A percentile compares a stretch with the other conserved stretches of the same genome.
phyloP scores from a whole-genome alignment of 2,113 vertebrate species.

The Raja brachyura region DNA sequence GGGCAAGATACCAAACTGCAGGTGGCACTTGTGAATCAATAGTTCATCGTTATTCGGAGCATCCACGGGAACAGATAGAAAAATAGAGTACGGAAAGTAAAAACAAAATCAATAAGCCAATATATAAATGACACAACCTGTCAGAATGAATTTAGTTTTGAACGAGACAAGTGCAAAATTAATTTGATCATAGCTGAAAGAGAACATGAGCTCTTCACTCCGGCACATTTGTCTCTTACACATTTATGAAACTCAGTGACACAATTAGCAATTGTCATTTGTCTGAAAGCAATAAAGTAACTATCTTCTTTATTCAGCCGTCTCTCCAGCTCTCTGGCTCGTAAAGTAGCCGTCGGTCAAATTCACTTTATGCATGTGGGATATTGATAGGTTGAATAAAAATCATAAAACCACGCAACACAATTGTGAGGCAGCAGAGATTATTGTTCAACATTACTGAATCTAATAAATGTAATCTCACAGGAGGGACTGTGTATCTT shows the following conservation, averaged over 20 bases:
- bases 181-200: neutral
- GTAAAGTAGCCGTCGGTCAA: neutral
- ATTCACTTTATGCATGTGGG: neutral
- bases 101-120: neutral
- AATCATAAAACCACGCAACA: neutral
- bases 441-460: neutral
- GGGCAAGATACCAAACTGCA: neutral
- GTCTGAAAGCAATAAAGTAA: neutral
- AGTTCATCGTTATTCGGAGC: neutral
- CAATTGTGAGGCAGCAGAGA: neutral
- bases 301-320: neutral
- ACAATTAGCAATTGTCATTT: slow-evolving; percentile 41
- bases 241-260: slow-evolving; percentile 44
- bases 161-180: neutral
- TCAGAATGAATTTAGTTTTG: neutral
- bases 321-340: neutral
- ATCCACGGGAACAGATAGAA: neutral
- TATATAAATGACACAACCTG: neutral
- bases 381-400: neutral
- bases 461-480: slow-evolving; percentile 12
- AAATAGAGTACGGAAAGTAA: neutral
- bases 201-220: neutral
- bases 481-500: neutral
- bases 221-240: slow-evolving; percentile 28
- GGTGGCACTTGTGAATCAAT: neutral